A percentile compares a stretch with the other conserved stretches of the same genome.
Conservation (phyloP, 2,888 invertebrate species). For the Drosophila koepferae region DNA sequence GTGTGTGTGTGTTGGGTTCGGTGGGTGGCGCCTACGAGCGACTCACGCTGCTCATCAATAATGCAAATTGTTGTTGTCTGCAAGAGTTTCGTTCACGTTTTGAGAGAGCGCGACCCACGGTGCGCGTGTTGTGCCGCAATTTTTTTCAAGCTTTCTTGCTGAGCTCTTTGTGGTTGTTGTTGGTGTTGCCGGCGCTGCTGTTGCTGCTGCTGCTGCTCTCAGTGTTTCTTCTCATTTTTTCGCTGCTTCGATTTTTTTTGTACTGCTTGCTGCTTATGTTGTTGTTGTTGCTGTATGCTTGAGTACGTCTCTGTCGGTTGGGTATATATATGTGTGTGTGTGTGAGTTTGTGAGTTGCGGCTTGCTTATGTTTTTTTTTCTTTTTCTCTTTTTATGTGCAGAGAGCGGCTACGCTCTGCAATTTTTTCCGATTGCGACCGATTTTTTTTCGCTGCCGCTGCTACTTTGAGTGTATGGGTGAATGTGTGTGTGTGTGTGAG, state of each 20-base stretch:
- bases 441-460: constrained; percentile 74
- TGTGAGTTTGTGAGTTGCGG: constrained; percentile 62
- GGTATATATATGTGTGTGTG: constrained; percentile 51
- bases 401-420: constrained; percentile 81
- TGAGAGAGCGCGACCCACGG: constrained; percentile 56
- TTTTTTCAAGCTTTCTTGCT: constrained; percentile 76
- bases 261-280: constrained; percentile 59
- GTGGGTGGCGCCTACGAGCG: constrained; percentile 34
- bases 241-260: constrained; percentile 63
- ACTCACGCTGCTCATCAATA: constrained; percentile 69
- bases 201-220: constrained; percentile 54
- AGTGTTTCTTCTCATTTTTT: constrained; percentile 78
- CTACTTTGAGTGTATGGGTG: constrained; percentile 47
- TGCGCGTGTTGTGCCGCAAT: constrained; percentile 82
- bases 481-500: constrained; percentile 34
- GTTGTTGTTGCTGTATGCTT: constrained; percentile 66
- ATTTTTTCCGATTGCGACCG: constrained; percentile 82
- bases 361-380: constrained; percentile 77
- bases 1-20: constrained; percentile 1
- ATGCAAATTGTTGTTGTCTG: constrained; percentile 79
- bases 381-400: constrained; percentile 68
- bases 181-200: constrained; percentile 53
- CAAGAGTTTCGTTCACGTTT: constrained; percentile 61
- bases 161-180: constrained; percentile 50
- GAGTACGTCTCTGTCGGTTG: constrained; percentile 71